These are phyloP conservation scores for Sinocyclocheilus grahami DNA, from an alignment of 2,113 vertebrate genomes.

Conservation along the genomic window DNA sequence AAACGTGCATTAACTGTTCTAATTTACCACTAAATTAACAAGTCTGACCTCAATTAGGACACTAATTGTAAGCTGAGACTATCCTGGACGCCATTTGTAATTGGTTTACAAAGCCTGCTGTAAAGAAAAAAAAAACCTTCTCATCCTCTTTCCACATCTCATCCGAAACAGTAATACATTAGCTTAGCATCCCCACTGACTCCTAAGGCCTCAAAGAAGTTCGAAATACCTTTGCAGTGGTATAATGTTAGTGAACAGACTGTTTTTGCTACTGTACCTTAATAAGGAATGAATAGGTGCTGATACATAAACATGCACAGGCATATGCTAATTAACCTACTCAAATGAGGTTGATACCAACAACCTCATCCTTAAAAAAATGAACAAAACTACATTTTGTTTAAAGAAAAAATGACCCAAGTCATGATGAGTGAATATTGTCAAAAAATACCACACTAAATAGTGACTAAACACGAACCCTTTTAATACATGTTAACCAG, in stretches of 20 bases:
- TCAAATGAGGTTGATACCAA: neutral
- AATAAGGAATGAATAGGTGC: neutral
- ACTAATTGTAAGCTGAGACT: conserved; percentile 75
- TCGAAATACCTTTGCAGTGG: neutral
- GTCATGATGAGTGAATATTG: no score
- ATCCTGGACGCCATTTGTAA: conserved; percentile 66
- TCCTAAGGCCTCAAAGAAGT: neutral
- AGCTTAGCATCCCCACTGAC: neutral
- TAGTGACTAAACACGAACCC: no score
- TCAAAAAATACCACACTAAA: no score
- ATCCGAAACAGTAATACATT: conserved; percentile 38
- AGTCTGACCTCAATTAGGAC: conserved; percentile 80
- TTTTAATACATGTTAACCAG: no score
- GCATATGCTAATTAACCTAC: neutral
- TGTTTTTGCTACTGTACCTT: neutral
- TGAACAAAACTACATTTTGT: neutral
- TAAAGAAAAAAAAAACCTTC: neutral
- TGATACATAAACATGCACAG: neutral
- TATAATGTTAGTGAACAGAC: neutral
- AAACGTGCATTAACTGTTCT: conserved; percentile 81
- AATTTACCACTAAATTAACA: conserved; percentile 82
- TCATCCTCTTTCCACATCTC: conserved; percentile 13
- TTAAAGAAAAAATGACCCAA: neutral
- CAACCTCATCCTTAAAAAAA: neutral
- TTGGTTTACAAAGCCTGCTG: conserved; percentile 63